Base-by-base conservation (phyloP, 2,113 vertebrate species). In the Lamprologus lemairii region DNA sequence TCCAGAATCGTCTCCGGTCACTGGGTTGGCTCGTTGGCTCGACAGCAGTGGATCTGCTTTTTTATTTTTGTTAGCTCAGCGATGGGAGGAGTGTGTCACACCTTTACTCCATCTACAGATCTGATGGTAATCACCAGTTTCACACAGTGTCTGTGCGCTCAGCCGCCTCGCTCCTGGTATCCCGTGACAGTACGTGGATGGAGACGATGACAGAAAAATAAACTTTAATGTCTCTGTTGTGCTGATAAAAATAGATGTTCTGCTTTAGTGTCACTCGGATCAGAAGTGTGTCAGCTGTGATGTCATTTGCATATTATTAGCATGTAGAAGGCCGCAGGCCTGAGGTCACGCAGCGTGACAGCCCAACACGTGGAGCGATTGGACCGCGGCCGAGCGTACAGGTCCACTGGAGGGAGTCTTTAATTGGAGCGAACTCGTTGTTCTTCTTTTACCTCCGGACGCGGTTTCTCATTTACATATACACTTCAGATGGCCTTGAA, bases 291-390 rank as follows among this genome's bases (percentile, higher is more conserved):
- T 93, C 94, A 92, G 87, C 87, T 94, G 81, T 95, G 95, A 95
- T 91, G 87, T 90, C 57, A 96, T 96, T 96, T 96, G 92, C 96
- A 96, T 96, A 87, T 88, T 86, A 96, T 96, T 96, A 94, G 92
- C 96, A 96, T 95, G 95, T 87, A 86, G 94, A 93, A 93, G 93
- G 91, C 95, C 79, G 87, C 82, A 85, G 94, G 90, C 88, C 91
- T 31, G 80, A 84, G 89, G 89, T 87, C 87, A 87, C 21, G 12
- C 19, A 6, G n/a, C 68, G 58, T 84, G 58, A 85, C 80, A 84
- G 80, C 53, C 14, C 57, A 87, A 81, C 71, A 73, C 68, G 87
- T 88, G 10, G 71, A 42, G n/a, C 82, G 63, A 93, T 89, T 80
- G 83, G 91, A 91, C 92, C 82, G 82, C 58, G 42, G 86, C 87